Conservation (phyloP, 2,797 vertebrate species). For the Cuculus canorus region DNA sequence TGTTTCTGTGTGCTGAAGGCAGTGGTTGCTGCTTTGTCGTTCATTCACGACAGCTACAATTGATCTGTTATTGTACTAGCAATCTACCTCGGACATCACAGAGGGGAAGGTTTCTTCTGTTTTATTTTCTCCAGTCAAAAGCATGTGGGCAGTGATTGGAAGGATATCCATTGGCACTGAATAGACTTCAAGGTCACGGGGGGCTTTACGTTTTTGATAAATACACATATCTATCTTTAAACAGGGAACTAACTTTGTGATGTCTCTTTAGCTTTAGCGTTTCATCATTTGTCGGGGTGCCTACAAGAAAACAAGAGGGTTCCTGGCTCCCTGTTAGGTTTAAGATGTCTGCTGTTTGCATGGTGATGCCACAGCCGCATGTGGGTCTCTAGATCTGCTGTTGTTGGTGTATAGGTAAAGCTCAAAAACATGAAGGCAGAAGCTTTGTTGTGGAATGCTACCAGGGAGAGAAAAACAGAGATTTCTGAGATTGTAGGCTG, state of each 20-base stretch:
- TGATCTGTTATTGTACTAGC: background rate
- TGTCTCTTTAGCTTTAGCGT: background rate
- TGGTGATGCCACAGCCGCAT: background rate
- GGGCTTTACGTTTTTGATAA: background rate
- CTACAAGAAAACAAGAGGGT: background rate
- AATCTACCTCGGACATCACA: accelerated
- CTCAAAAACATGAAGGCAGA: background rate
- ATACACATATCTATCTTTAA: background rate
- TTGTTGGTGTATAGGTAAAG: background rate
- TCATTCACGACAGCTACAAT: background rate
- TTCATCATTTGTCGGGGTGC: background rate
- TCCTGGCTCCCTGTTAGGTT: background rate
- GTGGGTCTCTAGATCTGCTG: background rate
- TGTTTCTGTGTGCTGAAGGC: background rate
- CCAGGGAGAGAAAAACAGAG: background rate
- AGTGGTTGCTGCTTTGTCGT: background rate
- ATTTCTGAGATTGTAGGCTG: background rate
- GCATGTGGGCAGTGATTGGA: background rate
- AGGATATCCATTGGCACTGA: background rate
- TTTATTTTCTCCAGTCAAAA: background rate
- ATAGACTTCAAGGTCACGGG: background rate
- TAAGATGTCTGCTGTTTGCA: background rate
- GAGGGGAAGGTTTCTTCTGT: background rate
- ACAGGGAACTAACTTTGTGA: background rate
- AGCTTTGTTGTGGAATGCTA: constrained; percentile 3